A percentile compares a stretch with the other conserved stretches of the same genome.
Evolutionary conservation across 2,797 vertebrate species (phyloP).

Genomic region (Siniperca obscura): DNA sequence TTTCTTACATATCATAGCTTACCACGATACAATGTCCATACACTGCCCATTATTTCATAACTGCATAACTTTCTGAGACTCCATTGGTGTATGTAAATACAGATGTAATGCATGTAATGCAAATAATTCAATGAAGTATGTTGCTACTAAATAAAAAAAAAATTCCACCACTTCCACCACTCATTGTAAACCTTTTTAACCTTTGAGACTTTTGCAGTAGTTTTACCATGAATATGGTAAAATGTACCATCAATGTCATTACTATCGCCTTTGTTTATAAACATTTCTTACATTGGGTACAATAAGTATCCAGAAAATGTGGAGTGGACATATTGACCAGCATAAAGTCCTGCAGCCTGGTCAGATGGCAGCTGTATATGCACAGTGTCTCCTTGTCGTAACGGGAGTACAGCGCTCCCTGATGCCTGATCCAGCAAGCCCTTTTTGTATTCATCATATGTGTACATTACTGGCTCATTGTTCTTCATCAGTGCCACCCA

Average conservation of each 20-base stretch:
- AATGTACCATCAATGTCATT: conserved; percentile 8
- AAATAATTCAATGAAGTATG: conserved; percentile 24
- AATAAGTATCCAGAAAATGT: conserved; percentile 98
- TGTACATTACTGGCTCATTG: conserved; percentile 97
- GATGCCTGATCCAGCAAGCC: conserved; percentile 97
- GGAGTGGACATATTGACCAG: conserved; percentile 95
- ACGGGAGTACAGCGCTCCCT: conserved; percentile 92
- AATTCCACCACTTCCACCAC: background rate
- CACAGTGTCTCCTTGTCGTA: conserved; percentile 91
- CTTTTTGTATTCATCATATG: conserved; percentile 97
- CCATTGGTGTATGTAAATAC: conserved; percentile 20
- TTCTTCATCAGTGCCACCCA: conserved; percentile 98
- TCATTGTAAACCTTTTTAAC: conserved; percentile 43
- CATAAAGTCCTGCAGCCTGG: conserved; percentile 97
- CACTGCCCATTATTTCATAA: background rate
- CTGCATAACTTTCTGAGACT: background rate
- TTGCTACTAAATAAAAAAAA: background rate
- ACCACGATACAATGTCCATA: background rate
- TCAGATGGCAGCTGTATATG: conserved; percentile 96
- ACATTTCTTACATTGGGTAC: conserved; percentile 90
- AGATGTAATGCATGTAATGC: conserved; percentile 6
- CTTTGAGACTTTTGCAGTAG: conserved; percentile 39
- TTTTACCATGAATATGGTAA: conserved; percentile 30
- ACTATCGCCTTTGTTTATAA: background rate
- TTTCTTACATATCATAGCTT: background rate